phyloP scores from a whole-genome alignment of 2,113 vertebrate genomes.

The Antechinus flavipes region DNA sequence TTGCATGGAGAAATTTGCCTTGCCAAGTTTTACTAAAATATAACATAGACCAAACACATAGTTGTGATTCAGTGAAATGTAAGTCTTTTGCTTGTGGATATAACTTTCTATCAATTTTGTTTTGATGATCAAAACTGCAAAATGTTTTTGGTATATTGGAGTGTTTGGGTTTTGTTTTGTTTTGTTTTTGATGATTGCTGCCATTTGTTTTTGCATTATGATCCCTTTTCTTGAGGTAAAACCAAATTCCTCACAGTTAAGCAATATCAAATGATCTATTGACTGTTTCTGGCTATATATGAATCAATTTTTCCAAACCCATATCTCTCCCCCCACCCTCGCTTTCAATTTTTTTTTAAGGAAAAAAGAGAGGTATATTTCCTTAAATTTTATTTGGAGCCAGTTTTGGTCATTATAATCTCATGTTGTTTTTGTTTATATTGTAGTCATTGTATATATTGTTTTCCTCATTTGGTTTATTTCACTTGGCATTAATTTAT shows the following conservation, averaged over 20 bases:
- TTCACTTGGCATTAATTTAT: not conserved
- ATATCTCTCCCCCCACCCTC: not conserved
- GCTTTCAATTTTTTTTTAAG: not conserved
- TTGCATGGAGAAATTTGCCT: conserved; percentile 58
- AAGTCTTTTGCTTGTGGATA: not conserved
- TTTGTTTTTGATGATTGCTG: not conserved
- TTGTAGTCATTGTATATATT: not conserved
- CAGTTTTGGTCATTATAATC: not conserved
- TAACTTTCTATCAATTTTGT: not conserved
- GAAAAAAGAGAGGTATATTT: not conserved
- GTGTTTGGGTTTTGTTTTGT: not conserved
- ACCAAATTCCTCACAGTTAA: not conserved
- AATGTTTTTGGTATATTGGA: not conserved
- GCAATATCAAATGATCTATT: not conserved
- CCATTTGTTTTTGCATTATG: not conserved
- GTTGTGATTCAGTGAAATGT: not conserved
- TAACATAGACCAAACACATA: not conserved
- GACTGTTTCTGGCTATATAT: not conserved
- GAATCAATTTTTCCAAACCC: not conserved
- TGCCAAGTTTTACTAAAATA: conserved; percentile 63
- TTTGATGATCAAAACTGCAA: not conserved
- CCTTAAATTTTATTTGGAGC: not conserved
- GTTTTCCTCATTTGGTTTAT: not conserved
- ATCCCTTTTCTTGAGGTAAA: not conserved
- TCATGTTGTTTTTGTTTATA: not conserved